A percentile compares a stretch with the other conserved stretches of the same genome.
Evolutionary conservation across 1,140 invertebrate species (phyloP).

Genomic region (Caenorhabditis briggsae): DNA sequence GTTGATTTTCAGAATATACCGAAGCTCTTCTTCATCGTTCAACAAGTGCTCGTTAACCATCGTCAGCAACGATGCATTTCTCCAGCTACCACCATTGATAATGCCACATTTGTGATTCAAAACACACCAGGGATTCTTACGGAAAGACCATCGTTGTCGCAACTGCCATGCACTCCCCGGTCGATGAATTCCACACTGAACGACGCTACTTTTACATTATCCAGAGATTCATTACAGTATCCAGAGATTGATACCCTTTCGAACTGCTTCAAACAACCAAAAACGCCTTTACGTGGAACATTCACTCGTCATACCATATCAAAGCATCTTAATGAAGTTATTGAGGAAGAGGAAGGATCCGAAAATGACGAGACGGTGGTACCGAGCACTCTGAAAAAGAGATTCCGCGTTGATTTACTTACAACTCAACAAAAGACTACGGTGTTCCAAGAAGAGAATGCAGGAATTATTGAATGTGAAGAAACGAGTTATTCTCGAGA

Average conservation of each 20-base stretch:
- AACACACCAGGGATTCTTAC: not conserved
- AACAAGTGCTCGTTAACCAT: not conserved
- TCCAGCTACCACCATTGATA: not conserved
- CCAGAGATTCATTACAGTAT: conserved; percentile 8
- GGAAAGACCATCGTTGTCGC: not conserved
- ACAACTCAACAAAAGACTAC: not conserved
- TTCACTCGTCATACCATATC: not conserved
- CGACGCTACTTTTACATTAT: conserved; percentile 10
- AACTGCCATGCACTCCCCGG: not conserved
- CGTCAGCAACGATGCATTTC: not conserved
- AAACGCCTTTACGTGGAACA: not conserved
- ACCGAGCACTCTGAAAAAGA: conserved; percentile 15
- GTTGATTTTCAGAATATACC: not conserved
- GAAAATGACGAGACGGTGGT: conserved; percentile 15
- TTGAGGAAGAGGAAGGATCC: not conserved
- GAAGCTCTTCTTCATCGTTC: not conserved
- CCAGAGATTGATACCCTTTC: not conserved
- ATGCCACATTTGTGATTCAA: not conserved
- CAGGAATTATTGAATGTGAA: not conserved
- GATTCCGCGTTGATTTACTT: not conserved
- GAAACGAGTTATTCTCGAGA: not conserved
- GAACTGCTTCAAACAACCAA: not conserved
- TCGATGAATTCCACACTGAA: conserved; percentile 13
- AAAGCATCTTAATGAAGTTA: conserved; percentile 1
- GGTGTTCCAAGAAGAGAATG: not conserved